Evolutionary conservation across 2,888 invertebrate genomes (phyloP).

Genomic region (Sesamia inferens): DNA sequence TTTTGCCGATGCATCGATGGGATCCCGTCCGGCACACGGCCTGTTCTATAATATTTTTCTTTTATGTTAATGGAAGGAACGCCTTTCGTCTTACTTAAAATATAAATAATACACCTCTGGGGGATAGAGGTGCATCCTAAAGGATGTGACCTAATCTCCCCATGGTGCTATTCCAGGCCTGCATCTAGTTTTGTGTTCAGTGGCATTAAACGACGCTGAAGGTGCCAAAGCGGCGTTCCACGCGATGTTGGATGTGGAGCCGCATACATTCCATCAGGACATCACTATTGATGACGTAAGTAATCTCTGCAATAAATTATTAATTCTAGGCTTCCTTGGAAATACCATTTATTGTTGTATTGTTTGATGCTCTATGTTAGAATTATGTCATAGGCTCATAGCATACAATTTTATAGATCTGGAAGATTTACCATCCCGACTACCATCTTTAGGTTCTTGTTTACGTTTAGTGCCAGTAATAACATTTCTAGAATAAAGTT

Average conservation of each 20-base stretch:
- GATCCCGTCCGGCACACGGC: too few species aligned
- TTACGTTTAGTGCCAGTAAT: too few species aligned
- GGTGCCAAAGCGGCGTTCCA: slow-evolving; percentile 98
- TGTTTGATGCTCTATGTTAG: background rate
- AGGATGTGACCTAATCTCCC: background rate
- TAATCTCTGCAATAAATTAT: background rate
- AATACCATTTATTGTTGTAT: background rate
- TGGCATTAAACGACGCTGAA: slow-evolving; percentile 97
- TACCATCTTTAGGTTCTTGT: too few species aligned
- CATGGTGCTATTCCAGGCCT: slow-evolving; percentile 90
- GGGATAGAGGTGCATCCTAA: background rate
- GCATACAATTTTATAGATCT: background rate
- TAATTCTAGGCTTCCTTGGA: background rate
- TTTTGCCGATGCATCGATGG: too few species aligned
- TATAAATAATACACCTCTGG: background rate
- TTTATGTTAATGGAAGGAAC: background rate
- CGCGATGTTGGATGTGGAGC: slow-evolving; percentile 96
- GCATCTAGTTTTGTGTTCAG: slow-evolving; percentile 96
- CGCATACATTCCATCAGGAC: slow-evolving; percentile 84
- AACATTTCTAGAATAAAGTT: too few species aligned
- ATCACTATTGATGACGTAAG: slow-evolving; percentile 85
- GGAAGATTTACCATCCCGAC: background rate
- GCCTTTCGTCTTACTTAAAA: background rate
- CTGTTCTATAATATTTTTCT: background rate
- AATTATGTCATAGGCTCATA: too few species aligned